Evolutionary conservation across 2,888 invertebrate species (phyloP), one percentile per base, ranked within the genome.

Genomic region (Yponomeuta cagnagella): DNA sequence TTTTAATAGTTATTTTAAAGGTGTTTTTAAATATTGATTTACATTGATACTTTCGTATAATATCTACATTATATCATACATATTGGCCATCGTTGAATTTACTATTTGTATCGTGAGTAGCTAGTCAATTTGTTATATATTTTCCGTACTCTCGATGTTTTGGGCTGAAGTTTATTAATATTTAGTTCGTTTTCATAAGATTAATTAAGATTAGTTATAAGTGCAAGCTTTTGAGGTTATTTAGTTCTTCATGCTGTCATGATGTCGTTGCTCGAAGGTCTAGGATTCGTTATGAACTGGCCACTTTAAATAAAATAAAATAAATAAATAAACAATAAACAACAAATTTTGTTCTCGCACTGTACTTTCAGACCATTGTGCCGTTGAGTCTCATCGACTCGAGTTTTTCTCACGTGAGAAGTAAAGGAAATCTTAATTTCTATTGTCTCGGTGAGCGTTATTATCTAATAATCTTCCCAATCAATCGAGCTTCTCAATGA

Each of bases 341-440:
- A n/a, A n/a, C n/a, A n/a, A n/a, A n/a, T n/a, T 63, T 15, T 8
- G 48, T 75, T 74, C 76, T 79, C 79, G 75, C 78, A 76, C 77
- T 77, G 76, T 79, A 79, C 80, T 85, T 83, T 85, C 79, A 72
- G 77, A 72, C 77, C 78, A 82, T 85, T 84, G 84, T 85, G 81
- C 77, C 76, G 74, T 73, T 81, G 81, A 48, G 64, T 65, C 65
- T 65, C 70, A 58, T 58, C 66, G 71, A 48, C 69, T 70, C 12
- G 48, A 33, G 48, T 70, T 64, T 69, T 69, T 63, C 70, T 66
- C 12, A 48, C 68, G 70, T 71, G 73, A 37, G 70, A 71, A 71
- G 71, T 71, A 72, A 70, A 70, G 63, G 70, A 78, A 75, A 75
- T 79, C 76, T 76, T 77, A 76, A 77, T 78, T 80, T 78, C 77